Conservation (phyloP, 2,797 vertebrate species). For the Leptoclinus maculatus region DNA sequence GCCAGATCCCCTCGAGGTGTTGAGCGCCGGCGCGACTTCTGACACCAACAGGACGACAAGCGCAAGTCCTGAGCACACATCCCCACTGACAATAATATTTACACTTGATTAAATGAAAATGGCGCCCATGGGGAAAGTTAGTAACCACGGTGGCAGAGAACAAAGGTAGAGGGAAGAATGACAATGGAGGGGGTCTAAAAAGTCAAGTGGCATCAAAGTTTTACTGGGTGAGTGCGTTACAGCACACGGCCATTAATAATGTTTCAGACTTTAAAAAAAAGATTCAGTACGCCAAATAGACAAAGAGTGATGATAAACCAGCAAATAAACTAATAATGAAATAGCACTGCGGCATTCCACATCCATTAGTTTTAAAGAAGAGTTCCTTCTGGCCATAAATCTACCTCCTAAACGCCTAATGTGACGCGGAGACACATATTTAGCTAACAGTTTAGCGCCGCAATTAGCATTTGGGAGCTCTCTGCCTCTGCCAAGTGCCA, state of each 20-base stretch:
- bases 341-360: slow-evolving; percentile 22
- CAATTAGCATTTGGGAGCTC: slow-evolving; percentile 67
- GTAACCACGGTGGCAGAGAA: slow-evolving; percentile 34
- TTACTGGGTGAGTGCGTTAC: neutral
- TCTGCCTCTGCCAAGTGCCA: slow-evolving; percentile 69
- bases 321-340: slow-evolving; percentile 44
- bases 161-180: slow-evolving; percentile 8
- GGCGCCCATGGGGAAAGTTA: slow-evolving; percentile 32
- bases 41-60: slow-evolving; percentile 59
- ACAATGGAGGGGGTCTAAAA: slow-evolving; percentile 25
- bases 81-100: slow-evolving; percentile 48
- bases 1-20: slow-evolving; percentile 60
- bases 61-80: slow-evolving; percentile 37
- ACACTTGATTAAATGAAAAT: slow-evolving; percentile 69
- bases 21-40: slow-evolving; percentile 42
- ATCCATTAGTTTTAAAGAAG: slow-evolving; percentile 55
- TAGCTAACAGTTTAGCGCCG: slow-evolving; percentile 69
- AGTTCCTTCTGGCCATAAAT: slow-evolving; percentile 57
- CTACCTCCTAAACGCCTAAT: slow-evolving; percentile 65
- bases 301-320: slow-evolving; percentile 30
- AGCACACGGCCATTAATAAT: slow-evolving; percentile 2
- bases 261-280: neutral
- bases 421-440: slow-evolving; percentile 68
- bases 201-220: slow-evolving; percentile 21
- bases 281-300: slow-evolving; percentile 11